Percentiles rank a stretch among this genome's conserved stretches.
phyloP scores from a whole-genome alignment of 2,113 vertebrate species.

The Aspidoscelis tigris region DNA sequence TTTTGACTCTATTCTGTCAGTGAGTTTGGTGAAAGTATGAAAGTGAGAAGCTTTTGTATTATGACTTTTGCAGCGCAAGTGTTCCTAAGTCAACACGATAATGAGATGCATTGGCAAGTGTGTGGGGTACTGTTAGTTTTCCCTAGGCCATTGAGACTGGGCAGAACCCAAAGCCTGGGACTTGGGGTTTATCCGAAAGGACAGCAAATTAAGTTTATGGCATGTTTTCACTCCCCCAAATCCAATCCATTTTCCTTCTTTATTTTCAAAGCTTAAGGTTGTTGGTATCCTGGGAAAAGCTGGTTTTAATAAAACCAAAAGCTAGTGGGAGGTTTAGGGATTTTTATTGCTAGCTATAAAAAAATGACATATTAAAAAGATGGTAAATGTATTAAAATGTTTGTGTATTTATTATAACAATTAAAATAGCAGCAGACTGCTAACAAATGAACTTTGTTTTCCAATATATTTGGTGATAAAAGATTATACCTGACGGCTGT shows the following conservation, averaged over 20 bases:
- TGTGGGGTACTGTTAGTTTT: background rate
- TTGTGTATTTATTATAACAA: slow-evolving; percentile 76
- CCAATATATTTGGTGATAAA: slow-evolving; percentile 72
- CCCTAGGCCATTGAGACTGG: background rate
- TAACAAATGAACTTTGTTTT: slow-evolving; percentile 75
- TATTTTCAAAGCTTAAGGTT: slow-evolving; percentile 1
- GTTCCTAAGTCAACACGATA: no score
- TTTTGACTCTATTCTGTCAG: no score
- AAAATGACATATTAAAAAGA: slow-evolving; percentile 64
- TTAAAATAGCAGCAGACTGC: slow-evolving; percentile 75
- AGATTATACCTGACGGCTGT: slow-evolving; percentile 65
- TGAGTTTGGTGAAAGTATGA: no score
- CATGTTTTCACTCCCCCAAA: background rate
- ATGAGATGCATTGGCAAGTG: background rate
- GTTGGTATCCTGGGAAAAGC: slow-evolving; percentile 33
- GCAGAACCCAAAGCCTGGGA: background rate
- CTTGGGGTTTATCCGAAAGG: no score
- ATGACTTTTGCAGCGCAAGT: no score
- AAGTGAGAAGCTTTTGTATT: no score
- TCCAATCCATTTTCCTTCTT: slow-evolving; percentile 12
- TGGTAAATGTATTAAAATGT: slow-evolving; percentile 70
- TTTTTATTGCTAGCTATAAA: slow-evolving; percentile 73
- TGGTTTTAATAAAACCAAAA: slow-evolving; percentile 36
- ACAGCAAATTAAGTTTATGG: no score
- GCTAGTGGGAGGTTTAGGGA: slow-evolving; percentile 59